phyloP scores from a whole-genome alignment of 1,140 invertebrate species.

The Halyomorpha halys region DNA sequence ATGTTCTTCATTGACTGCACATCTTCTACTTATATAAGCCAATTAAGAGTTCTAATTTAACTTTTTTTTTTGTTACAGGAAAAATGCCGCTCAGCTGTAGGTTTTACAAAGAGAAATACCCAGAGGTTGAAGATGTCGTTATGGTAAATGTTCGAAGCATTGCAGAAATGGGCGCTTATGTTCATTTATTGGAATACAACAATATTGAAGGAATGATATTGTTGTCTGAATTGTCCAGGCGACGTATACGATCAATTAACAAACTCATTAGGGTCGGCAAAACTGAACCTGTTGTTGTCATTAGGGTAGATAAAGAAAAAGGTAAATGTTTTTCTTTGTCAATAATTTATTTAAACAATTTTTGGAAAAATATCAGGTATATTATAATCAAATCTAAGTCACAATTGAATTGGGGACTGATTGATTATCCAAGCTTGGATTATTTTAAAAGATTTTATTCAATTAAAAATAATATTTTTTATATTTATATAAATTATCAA shows the following conservation, averaged over 20 bases:
- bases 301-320: constrained; percentile 98
- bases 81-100: constrained; percentile 89
- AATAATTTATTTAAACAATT: no score
- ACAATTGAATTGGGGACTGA: no score
- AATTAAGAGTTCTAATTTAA: no score
- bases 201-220: constrained; percentile 97
- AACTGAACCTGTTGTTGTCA: constrained; percentile 98
- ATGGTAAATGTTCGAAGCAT: constrained; percentile 98
- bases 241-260: constrained; percentile 98
- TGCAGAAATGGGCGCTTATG: constrained; percentile 99
- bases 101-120: constrained; percentile 96
- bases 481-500: no score
- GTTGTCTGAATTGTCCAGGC: constrained; percentile 88
- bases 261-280: constrained; percentile 97
- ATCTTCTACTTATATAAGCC: no score
- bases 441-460: no score
- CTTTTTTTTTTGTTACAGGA: not conserved
- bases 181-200: constrained; percentile 95
- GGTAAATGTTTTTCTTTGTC: constrained; percentile 44
- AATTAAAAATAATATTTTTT: no score
- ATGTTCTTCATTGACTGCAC: no score
- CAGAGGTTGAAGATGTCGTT: constrained; percentile 97
- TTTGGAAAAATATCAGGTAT: no score
- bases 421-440: no score
- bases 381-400: no score